Conservation (phyloP, 2,797 vertebrate genomes). For the Hypotaenidia philippensis region DNA sequence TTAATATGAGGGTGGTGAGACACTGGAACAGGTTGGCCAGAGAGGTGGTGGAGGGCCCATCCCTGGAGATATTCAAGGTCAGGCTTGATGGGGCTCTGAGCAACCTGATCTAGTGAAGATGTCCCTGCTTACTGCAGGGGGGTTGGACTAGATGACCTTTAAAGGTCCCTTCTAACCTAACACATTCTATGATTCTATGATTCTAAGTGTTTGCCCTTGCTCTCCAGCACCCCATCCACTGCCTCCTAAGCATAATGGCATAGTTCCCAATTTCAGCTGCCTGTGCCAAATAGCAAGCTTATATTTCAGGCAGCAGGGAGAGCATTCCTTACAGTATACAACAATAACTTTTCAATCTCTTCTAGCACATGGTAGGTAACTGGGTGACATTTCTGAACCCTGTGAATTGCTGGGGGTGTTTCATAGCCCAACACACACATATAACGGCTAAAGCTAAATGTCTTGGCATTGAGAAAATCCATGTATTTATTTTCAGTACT, state of each 20-base stretch:
- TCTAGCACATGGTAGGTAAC: not conserved
- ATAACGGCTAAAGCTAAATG: not conserved
- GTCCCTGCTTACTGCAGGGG: no score
- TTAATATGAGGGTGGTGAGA: no score
- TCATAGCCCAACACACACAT: not conserved
- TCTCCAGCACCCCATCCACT: not conserved
- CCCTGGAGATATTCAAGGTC: no score
- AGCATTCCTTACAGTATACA: not conserved
- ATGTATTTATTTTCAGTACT: not conserved
- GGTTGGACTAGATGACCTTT: no score
- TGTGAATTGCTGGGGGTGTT: not conserved
- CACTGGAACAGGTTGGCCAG: no score
- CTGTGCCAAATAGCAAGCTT: not conserved
- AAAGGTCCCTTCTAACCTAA: no score
- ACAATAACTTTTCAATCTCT: not conserved
- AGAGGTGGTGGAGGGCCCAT: no score
- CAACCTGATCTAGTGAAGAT: no score
- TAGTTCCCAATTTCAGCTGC: not conserved
- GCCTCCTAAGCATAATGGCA: not conserved
- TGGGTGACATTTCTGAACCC: not conserved
- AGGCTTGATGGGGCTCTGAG: no score
- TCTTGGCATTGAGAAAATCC: not conserved
- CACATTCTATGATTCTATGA: no score
- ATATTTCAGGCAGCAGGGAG: not conserved
- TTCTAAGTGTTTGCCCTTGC: not conserved